A percentile compares a stretch with the other conserved stretches of the same genome.
Conservation (phyloP, 2,797 vertebrate species). For the Fratercula arctica region DNA sequence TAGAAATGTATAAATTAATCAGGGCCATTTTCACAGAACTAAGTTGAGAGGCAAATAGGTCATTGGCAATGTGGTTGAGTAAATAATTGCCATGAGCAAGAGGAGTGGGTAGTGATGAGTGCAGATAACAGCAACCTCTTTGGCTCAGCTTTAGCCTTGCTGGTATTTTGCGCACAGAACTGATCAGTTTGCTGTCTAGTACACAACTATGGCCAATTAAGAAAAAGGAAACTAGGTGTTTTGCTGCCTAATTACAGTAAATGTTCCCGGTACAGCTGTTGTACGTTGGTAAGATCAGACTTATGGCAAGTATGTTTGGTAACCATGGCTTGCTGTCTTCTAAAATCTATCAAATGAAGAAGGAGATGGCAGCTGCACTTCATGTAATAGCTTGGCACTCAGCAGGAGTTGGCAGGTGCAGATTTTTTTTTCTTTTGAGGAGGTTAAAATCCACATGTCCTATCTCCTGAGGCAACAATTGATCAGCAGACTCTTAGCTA, state of each 20-base stretch:
- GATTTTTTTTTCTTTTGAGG: background rate
- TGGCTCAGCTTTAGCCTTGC: background rate
- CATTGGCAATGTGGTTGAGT: background rate
- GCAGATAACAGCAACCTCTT: background rate
- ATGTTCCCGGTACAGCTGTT: constrained; percentile 15
- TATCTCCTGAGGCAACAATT: background rate
- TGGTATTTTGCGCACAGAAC: background rate
- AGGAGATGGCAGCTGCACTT: background rate
- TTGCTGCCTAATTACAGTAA: constrained; percentile 7
- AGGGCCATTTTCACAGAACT: background rate
- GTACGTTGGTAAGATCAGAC: background rate
- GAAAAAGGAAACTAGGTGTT: constrained; percentile 8
- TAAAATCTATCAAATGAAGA: background rate
- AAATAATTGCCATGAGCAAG: background rate
- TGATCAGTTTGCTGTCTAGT: background rate
- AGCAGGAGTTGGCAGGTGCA: background rate
- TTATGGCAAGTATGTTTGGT: background rate
- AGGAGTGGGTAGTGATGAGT: background rate
- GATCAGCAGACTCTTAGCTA: background rate
- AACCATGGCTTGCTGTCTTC: background rate
- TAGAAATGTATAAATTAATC: background rate
- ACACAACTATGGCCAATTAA: background rate
- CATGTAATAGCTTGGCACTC: background rate
- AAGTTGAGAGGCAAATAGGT: background rate
- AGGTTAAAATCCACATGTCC: background rate